Evolutionary conservation across 2,888 invertebrate genomes (phyloP), one percentile per base, ranked within the genome.

Genomic region (Trichopria drosophilae): DNA sequence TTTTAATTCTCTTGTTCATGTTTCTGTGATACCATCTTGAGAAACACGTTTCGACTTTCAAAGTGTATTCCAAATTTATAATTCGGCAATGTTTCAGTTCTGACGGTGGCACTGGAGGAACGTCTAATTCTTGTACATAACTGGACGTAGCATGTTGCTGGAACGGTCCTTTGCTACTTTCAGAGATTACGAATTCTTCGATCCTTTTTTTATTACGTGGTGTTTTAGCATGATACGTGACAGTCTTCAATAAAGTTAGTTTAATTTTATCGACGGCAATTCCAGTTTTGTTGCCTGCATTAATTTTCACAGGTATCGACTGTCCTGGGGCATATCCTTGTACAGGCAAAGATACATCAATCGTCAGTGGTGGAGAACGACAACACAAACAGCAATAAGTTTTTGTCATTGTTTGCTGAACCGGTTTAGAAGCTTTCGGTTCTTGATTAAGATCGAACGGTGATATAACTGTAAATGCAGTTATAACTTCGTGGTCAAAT

Each of bases 341-440:
- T 23, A 86, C 85, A 0, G 90, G 88, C 10, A 89, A 76, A 52
- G 80, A 79, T 0, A 86, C 82, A 54, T 85, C 83, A 26, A 89
- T 79, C 2, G 83, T 80, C 26, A 91, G 70, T 0, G 89, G 88
- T 0, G 86, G 84, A 0, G 88, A 86, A 5, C 82, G 82, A 67
- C 90, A 90, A 65, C 89, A 90, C 56, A 86, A 83, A 67, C 89
- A 90, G 62, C 90, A 87, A 65, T 90, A 86, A 1, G 83, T 83
- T 75, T 89, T 90, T 61, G 85, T 85, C 63, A 86, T 78, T 66
- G 86, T 85, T 63, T 84, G 78, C 51, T 82, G 82, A 10, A 84
- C 80, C 4, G 85, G 84, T 67, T 85, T 88, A 74, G 81, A 82
- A 29, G 87, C 84, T 52, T 83, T 81, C 15, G 84, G 80, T 75